These are phyloP conservation scores for Neoaliturus tenellus DNA, from an alignment of 2,888 invertebrate genomes.

Conservation along the genomic window DNA sequence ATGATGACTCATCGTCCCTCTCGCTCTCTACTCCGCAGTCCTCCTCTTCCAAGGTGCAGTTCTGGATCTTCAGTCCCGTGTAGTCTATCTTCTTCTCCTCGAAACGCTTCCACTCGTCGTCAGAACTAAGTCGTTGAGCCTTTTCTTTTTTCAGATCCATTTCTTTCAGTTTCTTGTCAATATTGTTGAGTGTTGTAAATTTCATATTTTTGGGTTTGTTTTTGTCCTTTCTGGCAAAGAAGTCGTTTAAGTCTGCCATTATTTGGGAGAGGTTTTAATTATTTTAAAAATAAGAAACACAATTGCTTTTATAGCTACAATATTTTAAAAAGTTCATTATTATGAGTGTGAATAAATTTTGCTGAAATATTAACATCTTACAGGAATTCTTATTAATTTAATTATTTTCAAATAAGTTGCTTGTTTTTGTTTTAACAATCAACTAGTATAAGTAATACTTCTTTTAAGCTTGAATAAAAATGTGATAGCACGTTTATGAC, in stretches of 20 bases:
- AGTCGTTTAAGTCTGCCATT: constrained; percentile 33
- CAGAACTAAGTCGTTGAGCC: background rate
- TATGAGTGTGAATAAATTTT: background rate
- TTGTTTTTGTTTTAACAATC: no score
- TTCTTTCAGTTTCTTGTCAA: constrained; percentile 10
- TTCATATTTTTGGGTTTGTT: background rate
- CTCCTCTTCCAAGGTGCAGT: background rate
- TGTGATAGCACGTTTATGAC: no score
- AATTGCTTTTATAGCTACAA: background rate
- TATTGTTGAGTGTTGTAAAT: constrained; percentile 11
- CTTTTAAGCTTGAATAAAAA: no score
- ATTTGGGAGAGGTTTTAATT: background rate
- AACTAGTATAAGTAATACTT: no score
- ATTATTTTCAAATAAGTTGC: background rate
- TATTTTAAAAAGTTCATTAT: background rate
- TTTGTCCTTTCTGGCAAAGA: constrained; percentile 42
- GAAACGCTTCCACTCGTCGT: constrained; percentile 30
- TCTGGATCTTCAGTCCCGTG: constrained; percentile 29
- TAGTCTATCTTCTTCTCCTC: constrained; percentile 34
- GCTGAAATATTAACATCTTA: background rate
- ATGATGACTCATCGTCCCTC: background rate
- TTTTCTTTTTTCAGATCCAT: constrained; percentile 12
- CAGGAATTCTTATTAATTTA: background rate
- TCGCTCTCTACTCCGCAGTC: background rate
- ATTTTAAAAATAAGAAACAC: background rate